Evolutionary conservation across 2,113 vertebrate species (phyloP).

Genomic region (Coptodon rendalli): DNA sequence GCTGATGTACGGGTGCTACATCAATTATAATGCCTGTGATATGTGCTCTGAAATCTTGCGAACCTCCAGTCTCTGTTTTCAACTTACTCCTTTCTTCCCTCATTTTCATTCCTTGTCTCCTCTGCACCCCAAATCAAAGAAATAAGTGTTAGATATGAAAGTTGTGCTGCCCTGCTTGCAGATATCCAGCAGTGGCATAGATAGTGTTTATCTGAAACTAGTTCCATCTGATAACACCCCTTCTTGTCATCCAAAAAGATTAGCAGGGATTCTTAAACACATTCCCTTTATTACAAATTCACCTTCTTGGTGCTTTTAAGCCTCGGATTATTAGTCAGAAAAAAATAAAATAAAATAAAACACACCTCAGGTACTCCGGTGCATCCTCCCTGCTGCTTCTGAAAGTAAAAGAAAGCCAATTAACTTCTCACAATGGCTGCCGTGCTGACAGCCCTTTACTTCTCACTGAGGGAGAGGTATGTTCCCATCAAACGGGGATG

Average conservation of each 20-base stretch:
- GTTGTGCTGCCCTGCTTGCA: constrained; percentile 5
- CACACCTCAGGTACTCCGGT: background rate
- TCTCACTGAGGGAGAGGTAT: constrained; percentile 11
- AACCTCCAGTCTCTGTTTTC: constrained; percentile 14
- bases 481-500: constrained; percentile 21
- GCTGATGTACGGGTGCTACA: background rate
- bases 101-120: constrained; percentile 5
- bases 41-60: background rate
- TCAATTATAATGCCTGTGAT: constrained; percentile 22
- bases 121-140: constrained; percentile 17
- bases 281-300: constrained; percentile 38
- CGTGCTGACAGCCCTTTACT: constrained; percentile 25
- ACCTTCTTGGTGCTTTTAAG: constrained; percentile 21
- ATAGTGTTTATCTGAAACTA: constrained; percentile 24
- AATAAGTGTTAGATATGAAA: constrained; percentile 2
- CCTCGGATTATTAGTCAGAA: constrained; percentile 11
- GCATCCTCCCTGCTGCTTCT: constrained; percentile 8
- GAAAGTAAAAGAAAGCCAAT: constrained; percentile 56
- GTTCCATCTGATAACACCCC: constrained; percentile 25
- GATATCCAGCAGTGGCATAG: constrained; percentile 16
- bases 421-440: constrained; percentile 58
- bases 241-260: constrained; percentile 15
- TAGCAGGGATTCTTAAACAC: constrained; percentile 17
- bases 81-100: background rate
- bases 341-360: background rate